Evolutionary conservation across 2,888 invertebrate species (phyloP).

Genomic region (Steromphala cineraria): DNA sequence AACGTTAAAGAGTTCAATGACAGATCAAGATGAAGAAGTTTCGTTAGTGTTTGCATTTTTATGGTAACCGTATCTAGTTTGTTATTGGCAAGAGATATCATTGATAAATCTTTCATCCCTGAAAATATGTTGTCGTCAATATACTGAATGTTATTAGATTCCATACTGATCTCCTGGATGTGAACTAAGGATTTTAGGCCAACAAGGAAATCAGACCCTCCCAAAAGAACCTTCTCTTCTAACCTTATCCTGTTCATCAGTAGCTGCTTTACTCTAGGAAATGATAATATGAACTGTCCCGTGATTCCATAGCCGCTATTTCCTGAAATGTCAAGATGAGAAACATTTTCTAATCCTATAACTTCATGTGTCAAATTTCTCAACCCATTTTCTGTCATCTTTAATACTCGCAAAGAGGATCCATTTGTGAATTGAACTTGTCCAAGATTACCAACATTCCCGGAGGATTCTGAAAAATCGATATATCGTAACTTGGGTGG

Average conservation of each 20-base stretch:
- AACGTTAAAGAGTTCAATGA: background rate
- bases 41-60: background rate
- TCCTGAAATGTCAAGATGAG: background rate
- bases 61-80: background rate
- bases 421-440: background rate
- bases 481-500: background rate
- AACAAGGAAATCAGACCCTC: background rate
- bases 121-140: background rate
- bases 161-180: background rate
- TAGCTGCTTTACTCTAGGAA: background rate
- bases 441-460: background rate
- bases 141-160: background rate
- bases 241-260: background rate
- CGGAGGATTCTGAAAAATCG: background rate
- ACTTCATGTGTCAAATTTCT: background rate
- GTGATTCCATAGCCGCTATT: background rate
- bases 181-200: background rate
- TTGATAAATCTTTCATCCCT: background rate
- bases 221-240: background rate
- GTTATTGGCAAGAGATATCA: background rate
- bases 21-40: background rate
- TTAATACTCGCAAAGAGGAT: background rate
- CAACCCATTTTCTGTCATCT: background rate
- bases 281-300: background rate
- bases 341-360: background rate